Conservation (phyloP, 1,140 invertebrate genomes). For the Armadillidium nasatum region DNA sequence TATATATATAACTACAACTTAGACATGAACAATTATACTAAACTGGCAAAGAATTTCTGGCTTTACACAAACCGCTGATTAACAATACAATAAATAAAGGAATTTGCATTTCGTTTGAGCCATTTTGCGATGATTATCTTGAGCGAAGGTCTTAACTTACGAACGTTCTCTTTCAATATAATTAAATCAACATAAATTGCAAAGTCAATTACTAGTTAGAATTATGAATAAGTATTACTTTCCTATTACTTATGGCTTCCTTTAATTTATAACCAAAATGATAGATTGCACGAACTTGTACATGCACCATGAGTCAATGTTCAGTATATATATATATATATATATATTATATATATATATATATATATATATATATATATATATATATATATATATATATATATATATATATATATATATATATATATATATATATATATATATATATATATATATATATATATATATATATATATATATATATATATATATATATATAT, state of each 20-base stretch:
- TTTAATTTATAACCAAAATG: background rate
- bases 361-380: conserved; percentile 10
- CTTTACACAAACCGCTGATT: background rate
- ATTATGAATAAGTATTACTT: background rate
- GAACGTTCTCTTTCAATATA: background rate
- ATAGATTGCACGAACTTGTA: background rate
- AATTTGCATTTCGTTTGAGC: conserved; percentile 5
- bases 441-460: conserved; percentile 2
- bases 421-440: conserved; percentile 15
- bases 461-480: conserved; percentile 15
- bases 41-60: too few species aligned
- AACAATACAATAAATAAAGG: background rate
- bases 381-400: background rate
- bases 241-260: background rate
- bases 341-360: conserved; percentile 15
- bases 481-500: background rate
- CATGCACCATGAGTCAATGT: background rate
- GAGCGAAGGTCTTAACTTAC: background rate
- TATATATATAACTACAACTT: too few species aligned
- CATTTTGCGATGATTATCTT: conserved; percentile 2
- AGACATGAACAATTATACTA: too few species aligned
- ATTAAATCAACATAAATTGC: conserved; percentile 1
- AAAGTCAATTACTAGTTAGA: background rate
- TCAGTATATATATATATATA: background rate
- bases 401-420: conserved; percentile 10